A percentile compares a stretch with the other conserved stretches of the same genome.
phyloP scores from a whole-genome alignment of 2,797 vertebrate species.

The Chelon labrosus region DNA sequence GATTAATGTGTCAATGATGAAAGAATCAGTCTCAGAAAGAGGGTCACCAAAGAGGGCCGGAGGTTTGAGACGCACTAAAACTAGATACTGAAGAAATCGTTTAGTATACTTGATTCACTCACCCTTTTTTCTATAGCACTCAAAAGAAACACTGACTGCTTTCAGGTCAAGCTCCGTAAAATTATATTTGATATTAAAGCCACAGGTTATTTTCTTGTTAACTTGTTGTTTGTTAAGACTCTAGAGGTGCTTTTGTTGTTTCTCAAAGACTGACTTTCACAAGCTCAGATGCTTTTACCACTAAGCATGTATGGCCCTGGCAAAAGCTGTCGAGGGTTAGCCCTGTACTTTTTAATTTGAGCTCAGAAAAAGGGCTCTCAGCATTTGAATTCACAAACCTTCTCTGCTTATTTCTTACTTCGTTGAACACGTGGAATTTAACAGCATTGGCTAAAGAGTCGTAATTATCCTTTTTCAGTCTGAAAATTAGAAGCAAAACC shows the following conservation, averaged over 20 bases:
- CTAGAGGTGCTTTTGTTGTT: background rate
- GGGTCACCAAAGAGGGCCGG: background rate
- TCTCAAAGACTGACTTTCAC: background rate
- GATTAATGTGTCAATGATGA: slow-evolving; percentile 24
- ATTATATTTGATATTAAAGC: background rate
- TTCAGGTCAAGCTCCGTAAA: background rate
- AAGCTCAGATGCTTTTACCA: background rate
- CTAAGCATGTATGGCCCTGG: background rate
- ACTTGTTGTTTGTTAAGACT: background rate
- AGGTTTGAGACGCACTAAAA: background rate
- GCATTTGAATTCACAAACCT: background rate
- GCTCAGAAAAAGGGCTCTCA: background rate
- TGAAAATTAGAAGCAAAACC: background rate
- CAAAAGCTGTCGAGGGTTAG: too few relatives aligned
- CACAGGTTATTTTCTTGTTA: background rate
- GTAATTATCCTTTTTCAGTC: too few relatives aligned
- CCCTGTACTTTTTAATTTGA: background rate
- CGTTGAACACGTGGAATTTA: too few relatives aligned
- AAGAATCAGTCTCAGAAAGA: background rate
- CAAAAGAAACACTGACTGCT: background rate
- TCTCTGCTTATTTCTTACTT: too few relatives aligned
- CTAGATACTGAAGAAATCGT: background rate
- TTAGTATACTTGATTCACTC: background rate
- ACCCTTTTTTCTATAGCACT: background rate
- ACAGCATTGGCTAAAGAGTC: too few relatives aligned